Evolutionary conservation across 2,113 vertebrate species (phyloP).

Genomic region (Archilochus colubris): DNA sequence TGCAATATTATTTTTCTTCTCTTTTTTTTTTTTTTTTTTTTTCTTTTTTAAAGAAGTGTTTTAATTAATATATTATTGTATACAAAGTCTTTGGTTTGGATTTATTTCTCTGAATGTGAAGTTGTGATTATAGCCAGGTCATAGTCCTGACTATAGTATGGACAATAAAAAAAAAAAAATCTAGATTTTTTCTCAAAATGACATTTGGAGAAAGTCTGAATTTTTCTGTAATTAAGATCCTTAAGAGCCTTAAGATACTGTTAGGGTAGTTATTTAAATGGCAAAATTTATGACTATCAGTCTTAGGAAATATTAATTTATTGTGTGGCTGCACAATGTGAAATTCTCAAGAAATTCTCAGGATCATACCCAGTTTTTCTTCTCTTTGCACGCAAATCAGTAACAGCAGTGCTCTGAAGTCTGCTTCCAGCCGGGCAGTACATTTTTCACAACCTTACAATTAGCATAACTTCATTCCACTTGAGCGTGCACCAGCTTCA

Average conservation of each 20-base stretch:
- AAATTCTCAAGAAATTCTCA: conserved; percentile 25
- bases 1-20: no score
- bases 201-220: neutral
- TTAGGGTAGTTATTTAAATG: neutral
- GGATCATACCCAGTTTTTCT: neutral
- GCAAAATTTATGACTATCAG: neutral
- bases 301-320: neutral
- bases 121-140: neutral
- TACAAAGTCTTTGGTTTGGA: neutral
- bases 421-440: neutral
- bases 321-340: neutral
- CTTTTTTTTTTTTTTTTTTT: neutral
- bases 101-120: neutral
- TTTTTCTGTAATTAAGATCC: neutral
- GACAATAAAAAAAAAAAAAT: neutral
- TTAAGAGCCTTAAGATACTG: neutral
- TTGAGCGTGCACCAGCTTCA: neutral
- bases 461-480: conserved; percentile 32
- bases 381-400: neutral
- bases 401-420: neutral
- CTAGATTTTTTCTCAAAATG: neutral
- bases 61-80: neutral
- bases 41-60: neutral
- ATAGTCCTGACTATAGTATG: neutral
- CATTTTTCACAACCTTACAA: conserved; percentile 9